These are phyloP conservation scores for Drosophila peninsularis DNA, from an alignment of 2,888 invertebrate genomes.

Conservation along the genomic window DNA sequence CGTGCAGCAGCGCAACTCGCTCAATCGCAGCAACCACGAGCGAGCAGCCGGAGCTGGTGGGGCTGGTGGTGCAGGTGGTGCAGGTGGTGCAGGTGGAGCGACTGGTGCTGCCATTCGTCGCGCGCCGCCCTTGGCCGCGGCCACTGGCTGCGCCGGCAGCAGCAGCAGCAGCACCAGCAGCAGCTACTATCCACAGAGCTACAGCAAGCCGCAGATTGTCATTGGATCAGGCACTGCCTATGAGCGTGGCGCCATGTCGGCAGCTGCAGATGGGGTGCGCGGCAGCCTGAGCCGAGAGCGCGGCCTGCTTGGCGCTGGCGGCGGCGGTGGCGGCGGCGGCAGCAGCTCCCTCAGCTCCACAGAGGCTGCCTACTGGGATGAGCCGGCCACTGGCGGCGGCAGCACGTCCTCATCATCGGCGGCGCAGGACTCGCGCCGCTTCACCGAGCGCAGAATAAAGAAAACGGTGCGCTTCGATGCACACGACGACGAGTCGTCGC, in stretches of 20 bases:
- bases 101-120: slow-evolving; percentile 65
- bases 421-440: slow-evolving; percentile 89
- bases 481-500: slow-evolving; percentile 85
- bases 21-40: slow-evolving; percentile 85
- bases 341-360: slow-evolving; percentile 74
- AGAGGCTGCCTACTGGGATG: slow-evolving; percentile 80
- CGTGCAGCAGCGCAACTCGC: slow-evolving; percentile 84
- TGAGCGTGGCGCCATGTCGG: slow-evolving; percentile 69
- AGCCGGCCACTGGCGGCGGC: slow-evolving; percentile 51
- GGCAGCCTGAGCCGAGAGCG: slow-evolving; percentile 67
- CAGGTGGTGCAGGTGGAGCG: slow-evolving; percentile 23
- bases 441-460: slow-evolving; percentile 94
- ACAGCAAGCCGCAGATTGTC: slow-evolving; percentile 84
- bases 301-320: slow-evolving; percentile 62
- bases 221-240: slow-evolving; percentile 78
- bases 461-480: slow-evolving; percentile 96
- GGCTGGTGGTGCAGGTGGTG: slow-evolving; percentile 9
- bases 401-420: slow-evolving; percentile 78
- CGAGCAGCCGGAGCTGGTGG: slow-evolving; percentile 63
- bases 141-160: slow-evolving; percentile 66
- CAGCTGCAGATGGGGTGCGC: slow-evolving; percentile 52
- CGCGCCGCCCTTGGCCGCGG: slow-evolving; percentile 73
- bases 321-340: slow-evolving; percentile 54
- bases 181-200: slow-evolving; percentile 68
- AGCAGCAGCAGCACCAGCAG: slow-evolving; percentile 83